Conservation (phyloP, 2,797 vertebrate species). For the Ctenosaura bakeri region DNA sequence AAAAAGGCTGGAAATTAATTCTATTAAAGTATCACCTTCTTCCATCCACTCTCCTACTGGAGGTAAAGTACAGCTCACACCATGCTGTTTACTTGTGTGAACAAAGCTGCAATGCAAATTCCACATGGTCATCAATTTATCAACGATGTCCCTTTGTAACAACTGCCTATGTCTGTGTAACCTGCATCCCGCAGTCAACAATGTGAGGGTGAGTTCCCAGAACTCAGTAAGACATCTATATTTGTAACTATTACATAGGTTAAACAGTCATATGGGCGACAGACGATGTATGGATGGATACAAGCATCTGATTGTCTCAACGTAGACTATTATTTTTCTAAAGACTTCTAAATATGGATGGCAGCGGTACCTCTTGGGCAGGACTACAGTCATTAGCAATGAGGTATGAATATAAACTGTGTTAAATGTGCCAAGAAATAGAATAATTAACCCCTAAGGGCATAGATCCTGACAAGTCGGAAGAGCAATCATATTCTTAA, state of each 20-base stretch:
- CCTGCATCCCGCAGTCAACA: not conserved
- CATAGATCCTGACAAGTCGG: not conserved
- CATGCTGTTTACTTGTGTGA: slow-evolving; percentile 14
- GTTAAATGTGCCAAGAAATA: slow-evolving; percentile 6
- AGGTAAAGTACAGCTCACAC: not conserved
- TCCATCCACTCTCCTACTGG: not conserved
- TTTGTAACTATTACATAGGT: not conserved
- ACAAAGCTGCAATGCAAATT: slow-evolving; percentile 20
- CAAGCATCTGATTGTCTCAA: not conserved
- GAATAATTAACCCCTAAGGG: slow-evolving; percentile 13
- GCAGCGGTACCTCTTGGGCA: not conserved
- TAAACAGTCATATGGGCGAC: not conserved
- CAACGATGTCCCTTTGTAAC: slow-evolving; percentile 1
- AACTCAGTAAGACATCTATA: not conserved
- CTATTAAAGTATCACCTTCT: not conserved
- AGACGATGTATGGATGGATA: not conserved
- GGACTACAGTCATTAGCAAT: not conserved
- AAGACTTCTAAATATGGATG: not conserved
- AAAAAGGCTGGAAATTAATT: not conserved
- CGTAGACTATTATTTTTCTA: too few relatives aligned
- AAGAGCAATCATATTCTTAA: not conserved
- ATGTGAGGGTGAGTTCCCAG: not conserved
- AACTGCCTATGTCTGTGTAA: slow-evolving; percentile 11
- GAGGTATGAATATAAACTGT: not conserved
- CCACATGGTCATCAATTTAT: slow-evolving; percentile 25